Evolutionary conservation across 2,797 vertebrate species (phyloP), one percentile per base, ranked within the genome.

Genomic region (Heteromormyrus szaboi): DNA sequence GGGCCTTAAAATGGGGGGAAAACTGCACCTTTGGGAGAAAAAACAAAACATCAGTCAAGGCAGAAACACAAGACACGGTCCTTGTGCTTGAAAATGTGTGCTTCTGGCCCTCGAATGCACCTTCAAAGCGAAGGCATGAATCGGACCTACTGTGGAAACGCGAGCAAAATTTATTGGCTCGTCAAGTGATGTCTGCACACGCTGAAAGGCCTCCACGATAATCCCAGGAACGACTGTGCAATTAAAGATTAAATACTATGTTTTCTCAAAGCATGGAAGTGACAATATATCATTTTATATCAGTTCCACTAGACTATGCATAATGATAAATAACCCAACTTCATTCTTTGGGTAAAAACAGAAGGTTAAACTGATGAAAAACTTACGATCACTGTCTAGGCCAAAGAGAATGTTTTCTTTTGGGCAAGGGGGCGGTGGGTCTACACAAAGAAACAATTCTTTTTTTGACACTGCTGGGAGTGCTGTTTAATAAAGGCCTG

Each of bases 1-100:
- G 72, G 76, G 83, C 12, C 48, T 51, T 86, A 87, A 85, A 88
- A 89, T 22, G 7, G 48, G 59, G 59, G 50, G 76, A 25, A 88
- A 33, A 89, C 29, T 88, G 44, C 37, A 72, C 46, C 46, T 89
- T 22, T 37, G 81, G 37, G 48, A 88, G 51, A 51, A 9, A 59
- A 53, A 88, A 83, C 46, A 87, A 81, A 83, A 87, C 88, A 84
- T 12, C 25, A 7, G 56, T 48, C 84, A 48, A 51, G 44, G 19
- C 46, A 86, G 8, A 86, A 37, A 59, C 51, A 37, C 14, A n/a
- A 51, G 29, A 41, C 85, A 2, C 4, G 2, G 85, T 17, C 29
- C 29, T 54, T 25, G 4, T 19, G 33, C 29, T 65, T 14, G 53
- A 19, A 88, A 85, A 65, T 9, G 0, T 25, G 29, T 44, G 29